phyloP scores from a whole-genome alignment of 2,797 vertebrate genomes.

The Epinephelus malabaricus region DNA sequence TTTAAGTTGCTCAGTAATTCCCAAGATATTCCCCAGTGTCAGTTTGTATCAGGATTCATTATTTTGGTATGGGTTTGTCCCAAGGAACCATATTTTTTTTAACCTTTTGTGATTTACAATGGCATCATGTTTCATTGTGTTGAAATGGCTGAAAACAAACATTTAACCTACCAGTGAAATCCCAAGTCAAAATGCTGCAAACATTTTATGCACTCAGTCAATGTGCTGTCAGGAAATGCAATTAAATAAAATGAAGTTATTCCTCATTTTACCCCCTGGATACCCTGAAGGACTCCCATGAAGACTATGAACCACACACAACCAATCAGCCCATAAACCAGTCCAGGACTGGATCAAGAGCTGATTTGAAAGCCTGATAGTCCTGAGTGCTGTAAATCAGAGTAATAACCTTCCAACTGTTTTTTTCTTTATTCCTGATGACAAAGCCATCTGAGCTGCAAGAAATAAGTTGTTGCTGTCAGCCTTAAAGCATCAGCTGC shows the following conservation, averaged over 20 bases:
- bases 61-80: too few species aligned
- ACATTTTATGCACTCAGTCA: constrained; percentile 15
- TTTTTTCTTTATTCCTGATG: background rate
- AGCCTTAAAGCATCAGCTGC: constrained; percentile 11
- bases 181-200: background rate
- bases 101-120: background rate
- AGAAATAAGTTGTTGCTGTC: background rate
- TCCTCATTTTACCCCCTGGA: constrained; percentile 8
- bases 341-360: too few species aligned
- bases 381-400: constrained; percentile 3
- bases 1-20: too few species aligned
- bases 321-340: constrained; percentile 2
- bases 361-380: background rate
- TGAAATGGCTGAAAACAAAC: background rate
- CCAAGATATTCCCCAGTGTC: too few species aligned
- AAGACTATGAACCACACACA: constrained; percentile 23
- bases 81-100: background rate
- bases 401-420: background rate
- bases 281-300: constrained; percentile 22
- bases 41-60: too few species aligned
- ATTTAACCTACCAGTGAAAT: background rate
- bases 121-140: background rate
- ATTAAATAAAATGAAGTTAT: constrained; percentile 17
- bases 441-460: background rate
- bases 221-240: constrained; percentile 11